These are phyloP conservation scores for Mycteria americana DNA, from an alignment of 2,797 vertebrate genomes.

Conservation along the genomic window DNA sequence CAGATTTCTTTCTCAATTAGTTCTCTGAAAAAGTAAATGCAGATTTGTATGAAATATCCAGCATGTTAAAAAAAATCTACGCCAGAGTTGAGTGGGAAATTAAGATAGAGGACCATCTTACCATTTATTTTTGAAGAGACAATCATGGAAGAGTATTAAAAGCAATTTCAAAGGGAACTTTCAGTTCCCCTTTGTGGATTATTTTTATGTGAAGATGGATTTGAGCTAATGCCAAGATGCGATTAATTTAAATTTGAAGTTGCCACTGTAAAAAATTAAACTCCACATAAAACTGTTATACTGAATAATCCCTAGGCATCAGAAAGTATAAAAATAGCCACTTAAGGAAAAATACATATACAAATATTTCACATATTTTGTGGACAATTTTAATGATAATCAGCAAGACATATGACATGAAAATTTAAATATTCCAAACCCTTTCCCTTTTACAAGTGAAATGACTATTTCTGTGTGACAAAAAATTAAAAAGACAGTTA, in stretches of 20 bases:
- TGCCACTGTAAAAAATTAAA: not conserved
- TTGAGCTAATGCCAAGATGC: not conserved
- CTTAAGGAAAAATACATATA: not conserved
- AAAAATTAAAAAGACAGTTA: not conserved
- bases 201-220: not conserved
- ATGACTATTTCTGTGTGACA: not conserved
- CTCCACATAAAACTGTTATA: not conserved
- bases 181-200: not conserved
- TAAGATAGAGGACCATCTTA: not conserved
- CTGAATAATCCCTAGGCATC: not conserved
- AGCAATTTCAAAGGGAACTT: not conserved
- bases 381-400: not conserved
- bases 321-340: not conserved
- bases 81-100: not conserved
- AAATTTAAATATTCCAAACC: not conserved
- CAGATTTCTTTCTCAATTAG: not conserved
- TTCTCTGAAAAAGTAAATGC: not conserved
- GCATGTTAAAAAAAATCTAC: not conserved
- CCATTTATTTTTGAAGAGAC: not conserved
- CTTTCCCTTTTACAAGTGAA: not conserved
- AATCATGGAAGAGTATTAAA: not conserved
- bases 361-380: not conserved
- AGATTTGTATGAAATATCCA: not conserved
- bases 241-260: not conserved
- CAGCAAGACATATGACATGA: not conserved